Base-by-base conservation (phyloP, 2,888 invertebrate genomes). In the Dicyrtomina minuta region DNA sequence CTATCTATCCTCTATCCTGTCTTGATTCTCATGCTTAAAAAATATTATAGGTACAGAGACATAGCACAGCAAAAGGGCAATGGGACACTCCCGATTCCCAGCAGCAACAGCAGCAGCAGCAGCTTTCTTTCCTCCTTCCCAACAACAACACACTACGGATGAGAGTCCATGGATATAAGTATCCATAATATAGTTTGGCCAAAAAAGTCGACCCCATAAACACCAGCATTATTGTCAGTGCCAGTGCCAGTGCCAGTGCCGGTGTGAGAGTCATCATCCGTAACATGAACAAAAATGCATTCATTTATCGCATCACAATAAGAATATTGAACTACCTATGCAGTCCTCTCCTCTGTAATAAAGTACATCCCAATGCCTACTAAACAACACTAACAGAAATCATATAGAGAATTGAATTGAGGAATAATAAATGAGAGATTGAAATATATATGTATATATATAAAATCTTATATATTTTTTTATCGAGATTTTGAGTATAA, bases 61-160 rank as follows among this genome's bases (percentile, higher is more conserved):
- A 27, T 56, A 60, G 60, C n/a, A 60, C 60, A 22, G 43, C 44
- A 60, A 60, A 60, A 60, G 60, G 60, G 60, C 60, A 60, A 60
- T 60, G 44, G 44, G 60, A 60, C 60, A 60, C 44, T 60, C 60
- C 60, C 44, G 60, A 24, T 60, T 60, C 60, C 26, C 60, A 60
- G 22, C 43, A 39, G 17, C 41, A 59, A 17, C 13, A 13, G 17
- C 51, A 13, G 17, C n/a, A 51, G 10, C 6, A 8, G n/a, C 10
- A 22, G 13, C 60, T 60, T 44, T 60, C 60, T 24, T 60, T 60
- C 60, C 43, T 44, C 43, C 26, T 60, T 44, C 43, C 26, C 55
- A 41, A 33, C 68, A 46, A n/a, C 15, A n/a, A 46, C 13, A 46
- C 46, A 33, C 4, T 33, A 33, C 33, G 33, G 33, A 33, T 33